A percentile compares a stretch with the other conserved stretches of the same genome.
phyloP scores from a whole-genome alignment of 2,888 invertebrate genomes.

The Tenodera sinensis region DNA sequence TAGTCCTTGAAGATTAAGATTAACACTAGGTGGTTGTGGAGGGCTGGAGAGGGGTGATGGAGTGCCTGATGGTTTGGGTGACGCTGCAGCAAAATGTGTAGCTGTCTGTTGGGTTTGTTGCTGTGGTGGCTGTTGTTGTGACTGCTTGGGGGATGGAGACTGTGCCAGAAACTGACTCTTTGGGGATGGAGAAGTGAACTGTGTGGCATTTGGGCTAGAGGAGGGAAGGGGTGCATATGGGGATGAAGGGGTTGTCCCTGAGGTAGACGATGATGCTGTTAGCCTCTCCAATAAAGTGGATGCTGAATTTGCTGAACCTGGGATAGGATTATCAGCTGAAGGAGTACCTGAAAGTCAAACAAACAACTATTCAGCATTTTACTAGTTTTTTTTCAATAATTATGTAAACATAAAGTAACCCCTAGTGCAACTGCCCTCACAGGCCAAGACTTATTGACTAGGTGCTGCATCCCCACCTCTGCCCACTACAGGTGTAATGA shows the following conservation, averaged over 20 bases:
- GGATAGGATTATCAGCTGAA: conserved; percentile 56
- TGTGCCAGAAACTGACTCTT: conserved; percentile 20
- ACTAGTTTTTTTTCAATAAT: too few relatives aligned
- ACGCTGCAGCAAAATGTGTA: conserved; percentile 12
- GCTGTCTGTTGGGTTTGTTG: conserved; percentile 12
- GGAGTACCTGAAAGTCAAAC: conserved; percentile 47
- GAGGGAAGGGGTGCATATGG: conserved; percentile 9
- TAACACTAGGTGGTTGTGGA: conserved; percentile 39
- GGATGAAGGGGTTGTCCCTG: conserved; percentile 18
- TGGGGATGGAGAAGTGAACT: not conserved
- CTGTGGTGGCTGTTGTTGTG: conserved; percentile 12
- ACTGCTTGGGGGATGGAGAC: conserved; percentile 25
- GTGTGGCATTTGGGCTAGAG: not conserved
- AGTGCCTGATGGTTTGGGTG: conserved; percentile 23
- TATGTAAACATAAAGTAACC: too few relatives aligned
- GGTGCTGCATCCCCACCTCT: too few relatives aligned
- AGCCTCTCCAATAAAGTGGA: conserved; percentile 48
- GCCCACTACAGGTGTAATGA: too few relatives aligned
- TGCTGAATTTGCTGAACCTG: conserved; percentile 48
- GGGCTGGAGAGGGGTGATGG: conserved; percentile 52
- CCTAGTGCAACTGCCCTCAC: too few relatives aligned
- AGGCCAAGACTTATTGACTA: too few relatives aligned
- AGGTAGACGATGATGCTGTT: conserved; percentile 42
- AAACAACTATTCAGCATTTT: not conserved
- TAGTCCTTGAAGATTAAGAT: conserved; percentile 57